A percentile compares a stretch with the other conserved stretches of the same genome.
These are phyloP conservation scores for Stomatorhinus walkeri DNA, from an alignment of 2,797 vertebrate genomes.

Conservation along the genomic window DNA sequence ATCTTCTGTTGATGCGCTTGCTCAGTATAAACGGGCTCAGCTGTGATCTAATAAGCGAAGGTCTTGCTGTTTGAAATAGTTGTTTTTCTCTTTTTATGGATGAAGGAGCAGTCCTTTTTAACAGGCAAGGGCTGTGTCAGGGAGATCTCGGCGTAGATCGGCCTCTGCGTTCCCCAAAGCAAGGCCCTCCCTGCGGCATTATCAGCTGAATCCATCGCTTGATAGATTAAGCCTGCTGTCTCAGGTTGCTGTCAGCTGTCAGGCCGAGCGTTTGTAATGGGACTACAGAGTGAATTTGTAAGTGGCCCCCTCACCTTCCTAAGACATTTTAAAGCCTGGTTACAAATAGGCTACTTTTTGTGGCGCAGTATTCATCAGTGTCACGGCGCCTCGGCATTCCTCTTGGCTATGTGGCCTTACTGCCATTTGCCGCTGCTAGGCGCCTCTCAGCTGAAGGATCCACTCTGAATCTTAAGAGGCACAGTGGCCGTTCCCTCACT, in stretches of 20 bases:
- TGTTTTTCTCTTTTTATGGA: constrained; percentile 14
- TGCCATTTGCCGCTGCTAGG: neutral
- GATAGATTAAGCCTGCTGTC: constrained; percentile 27
- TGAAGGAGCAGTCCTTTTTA: neutral
- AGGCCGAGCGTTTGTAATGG: constrained; percentile 18
- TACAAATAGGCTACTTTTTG: constrained; percentile 16
- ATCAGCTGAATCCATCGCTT: constrained; percentile 24
- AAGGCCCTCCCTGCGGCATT: constrained; percentile 3
- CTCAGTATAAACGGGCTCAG: constrained; percentile 24
- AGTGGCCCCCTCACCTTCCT: constrained; percentile 16
- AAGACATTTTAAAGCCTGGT: constrained; percentile 20
- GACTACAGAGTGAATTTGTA: constrained; percentile 24
- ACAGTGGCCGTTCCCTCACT: neutral
- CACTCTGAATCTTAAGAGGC: constrained; percentile 17
- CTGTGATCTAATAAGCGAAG: constrained; percentile 30
- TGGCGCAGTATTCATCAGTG: constrained; percentile 13
- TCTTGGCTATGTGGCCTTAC: constrained; percentile 27
- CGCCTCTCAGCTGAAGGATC: constrained; percentile 34
- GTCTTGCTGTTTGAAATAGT: constrained; percentile 28
- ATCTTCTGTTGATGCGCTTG: neutral
- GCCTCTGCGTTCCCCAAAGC: neutral
- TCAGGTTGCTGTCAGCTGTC: constrained; percentile 25
- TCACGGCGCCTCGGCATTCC: neutral
- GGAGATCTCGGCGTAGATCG: constrained; percentile 21
- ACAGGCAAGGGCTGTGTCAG: neutral